Evolutionary conservation across 2,888 invertebrate species (phyloP), one percentile per base, ranked within the genome.

Genomic region (Diaphora mendica): DNA sequence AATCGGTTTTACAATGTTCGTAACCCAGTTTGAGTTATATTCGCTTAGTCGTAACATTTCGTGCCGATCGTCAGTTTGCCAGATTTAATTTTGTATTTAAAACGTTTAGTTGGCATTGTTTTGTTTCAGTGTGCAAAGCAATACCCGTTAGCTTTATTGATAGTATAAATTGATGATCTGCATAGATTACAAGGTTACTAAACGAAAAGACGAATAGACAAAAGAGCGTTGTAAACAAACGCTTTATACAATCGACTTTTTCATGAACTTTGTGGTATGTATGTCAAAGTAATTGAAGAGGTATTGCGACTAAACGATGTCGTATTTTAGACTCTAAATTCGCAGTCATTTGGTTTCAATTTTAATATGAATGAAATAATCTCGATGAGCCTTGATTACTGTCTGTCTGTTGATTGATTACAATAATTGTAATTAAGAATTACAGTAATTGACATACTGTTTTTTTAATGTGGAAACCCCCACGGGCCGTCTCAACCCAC

Each of bases 1-100:
- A 74, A 23, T 68, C 70, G 68, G 69, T 76, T 82, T 82, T 84
- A 82, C 84, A 82, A 82, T 82, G 78, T 82, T 71, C 71, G 62
- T 82, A 82, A 77, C 82, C 80, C 74, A 76, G 75, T 66, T 84
- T 64, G 75, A 64, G 59, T 69, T 76, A 70, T 72, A 75, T 75
- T 82, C 75, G 80, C 74, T 39, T 73, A 75, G 76, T 80, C 70
- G 82, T 76, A 68, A 70, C 55, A 68, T 75, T 73, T 84, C 84
- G 82, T 82, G 82, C 74, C 72, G 42, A 64, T 48, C 68, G 71
- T 70, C 76, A 62, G 55, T 76, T 75, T 68, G 75, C 65, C 65
- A n/a, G 74, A 79, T 80, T 85, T 84, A 85, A 85, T 85, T 83
- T 73, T 65, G 79, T 77, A 79, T 81, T 73, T 77, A 77, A 78